Evolutionary conservation across 2,797 vertebrate species (phyloP).

Genomic region (Sebastes variabilis): DNA sequence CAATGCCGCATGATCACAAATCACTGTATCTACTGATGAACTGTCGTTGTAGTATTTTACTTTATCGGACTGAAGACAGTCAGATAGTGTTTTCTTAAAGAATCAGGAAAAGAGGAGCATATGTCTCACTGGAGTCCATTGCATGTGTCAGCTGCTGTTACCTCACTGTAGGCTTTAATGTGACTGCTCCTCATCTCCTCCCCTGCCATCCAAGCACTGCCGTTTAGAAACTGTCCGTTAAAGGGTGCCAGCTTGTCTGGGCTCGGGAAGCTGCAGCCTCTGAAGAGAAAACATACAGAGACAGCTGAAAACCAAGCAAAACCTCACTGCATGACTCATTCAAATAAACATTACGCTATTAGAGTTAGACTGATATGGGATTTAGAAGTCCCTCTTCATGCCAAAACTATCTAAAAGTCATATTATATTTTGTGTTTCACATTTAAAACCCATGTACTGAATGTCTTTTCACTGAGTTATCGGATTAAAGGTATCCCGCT

Average conservation of each 20-base stretch:
- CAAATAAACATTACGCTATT: neutral
- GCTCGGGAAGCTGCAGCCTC: constrained; percentile 66
- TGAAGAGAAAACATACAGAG: constrained; percentile 39
- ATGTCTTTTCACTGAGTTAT: neutral
- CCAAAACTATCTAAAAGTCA: neutral
- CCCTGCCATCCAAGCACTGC: constrained; percentile 59
- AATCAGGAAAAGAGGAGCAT: neutral
- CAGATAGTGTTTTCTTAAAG: neutral
- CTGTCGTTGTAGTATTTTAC: neutral
- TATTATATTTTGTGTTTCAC: neutral
- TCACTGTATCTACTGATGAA: neutral
- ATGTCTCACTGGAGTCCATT: neutral
- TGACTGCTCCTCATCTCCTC: constrained; percentile 55
- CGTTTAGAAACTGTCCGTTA: constrained; percentile 75
- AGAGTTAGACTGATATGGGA: neutral
- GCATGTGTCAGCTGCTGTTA: constrained; percentile 36
- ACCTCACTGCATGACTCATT: neutral
- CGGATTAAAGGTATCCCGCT: too few species aligned
- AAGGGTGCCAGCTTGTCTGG: constrained; percentile 73
- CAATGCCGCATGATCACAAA: neutral
- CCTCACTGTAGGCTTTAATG: constrained; percentile 69
- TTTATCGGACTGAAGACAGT: neutral
- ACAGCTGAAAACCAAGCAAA: neutral
- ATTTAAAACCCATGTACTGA: neutral
- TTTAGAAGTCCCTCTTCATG: neutral